phyloP scores from a whole-genome alignment of 2,888 invertebrate genomes.

The Noctua janthina region DNA sequence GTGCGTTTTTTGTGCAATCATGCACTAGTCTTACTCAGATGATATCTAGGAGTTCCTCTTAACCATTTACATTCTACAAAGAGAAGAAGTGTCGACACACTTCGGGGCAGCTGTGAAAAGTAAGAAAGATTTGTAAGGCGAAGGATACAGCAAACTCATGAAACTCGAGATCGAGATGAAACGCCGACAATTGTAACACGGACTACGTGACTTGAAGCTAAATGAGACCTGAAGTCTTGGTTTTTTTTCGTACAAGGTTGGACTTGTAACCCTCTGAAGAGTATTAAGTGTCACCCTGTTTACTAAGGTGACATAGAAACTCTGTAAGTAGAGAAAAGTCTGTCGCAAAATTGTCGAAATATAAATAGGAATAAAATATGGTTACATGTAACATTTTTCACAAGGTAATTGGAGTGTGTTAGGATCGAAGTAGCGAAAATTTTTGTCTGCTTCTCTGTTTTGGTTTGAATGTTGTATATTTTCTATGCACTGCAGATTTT shows the following conservation, averaged over 20 bases:
- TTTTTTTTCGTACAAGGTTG: conserved; percentile 38
- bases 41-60: neutral
- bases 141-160: conserved; percentile 63
- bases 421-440: neutral
- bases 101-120: conserved; percentile 54
- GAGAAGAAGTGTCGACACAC: conserved; percentile 41
- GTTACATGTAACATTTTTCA: neutral
- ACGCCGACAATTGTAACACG: conserved; percentile 66
- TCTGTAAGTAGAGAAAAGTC: conserved; percentile 7
- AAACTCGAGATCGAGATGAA: conserved; percentile 68
- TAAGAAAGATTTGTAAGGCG: conserved; percentile 66
- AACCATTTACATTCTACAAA: conserved; percentile 23
- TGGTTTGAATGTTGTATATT: neutral
- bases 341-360: neutral
- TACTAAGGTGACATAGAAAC: conserved; percentile 29
- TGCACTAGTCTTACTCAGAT: neutral
- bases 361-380: neutral
- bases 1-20: neutral
- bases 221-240: conserved; percentile 48
- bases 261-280: conserved; percentile 26
- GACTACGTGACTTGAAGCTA: conserved; percentile 63
- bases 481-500: neutral
- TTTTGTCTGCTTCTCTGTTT: neutral
- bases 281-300: conserved; percentile 44
- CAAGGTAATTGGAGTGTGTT: neutral